These are phyloP conservation scores for Opisthograptis luteolata DNA, from an alignment of 2,888 invertebrate genomes.

Conservation along the genomic window DNA sequence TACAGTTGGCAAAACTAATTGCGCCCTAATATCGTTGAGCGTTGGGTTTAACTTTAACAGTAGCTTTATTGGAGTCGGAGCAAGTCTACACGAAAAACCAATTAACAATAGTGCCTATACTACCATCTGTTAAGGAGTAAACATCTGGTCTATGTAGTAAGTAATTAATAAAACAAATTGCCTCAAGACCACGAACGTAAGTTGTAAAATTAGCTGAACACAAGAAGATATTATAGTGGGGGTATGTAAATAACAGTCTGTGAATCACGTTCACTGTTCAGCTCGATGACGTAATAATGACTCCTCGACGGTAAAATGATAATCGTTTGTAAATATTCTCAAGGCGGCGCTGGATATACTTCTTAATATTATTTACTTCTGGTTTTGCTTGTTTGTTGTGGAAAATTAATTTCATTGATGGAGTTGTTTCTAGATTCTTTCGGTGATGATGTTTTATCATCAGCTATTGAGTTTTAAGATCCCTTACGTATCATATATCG, in stretches of 20 bases:
- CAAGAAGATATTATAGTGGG: conserved; percentile 14
- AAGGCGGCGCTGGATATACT: conserved; percentile 9
- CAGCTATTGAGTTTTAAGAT: too few species aligned
- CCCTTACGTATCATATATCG: too few species aligned
- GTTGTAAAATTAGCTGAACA: conserved; percentile 27
- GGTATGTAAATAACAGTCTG: conserved; percentile 26
- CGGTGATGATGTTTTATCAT: not conserved
- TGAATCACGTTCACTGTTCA: conserved; percentile 23
- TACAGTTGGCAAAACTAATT: too few species aligned
- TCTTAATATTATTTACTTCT: conserved; percentile 5
- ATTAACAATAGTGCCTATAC: conserved; percentile 5
- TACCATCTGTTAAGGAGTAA: conserved; percentile 12
- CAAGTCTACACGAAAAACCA: conserved; percentile 7
- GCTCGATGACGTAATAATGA: conserved; percentile 38
- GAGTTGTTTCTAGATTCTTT: not conserved
- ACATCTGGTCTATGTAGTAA: conserved; percentile 16
- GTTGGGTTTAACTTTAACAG: too few species aligned
- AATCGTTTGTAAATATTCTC: conserved; percentile 24
- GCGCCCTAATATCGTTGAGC: not conserved
- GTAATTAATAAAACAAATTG: conserved; percentile 25
- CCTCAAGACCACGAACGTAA: conserved; percentile 9
- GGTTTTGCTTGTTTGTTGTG: conserved; percentile 7
- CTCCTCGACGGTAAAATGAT: conserved; percentile 28
- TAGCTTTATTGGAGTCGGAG: not conserved
- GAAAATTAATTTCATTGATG: conserved; percentile 12